Evolutionary conservation across 2,113 vertebrate species (phyloP).

Genomic region (Indicator indicator): DNA sequence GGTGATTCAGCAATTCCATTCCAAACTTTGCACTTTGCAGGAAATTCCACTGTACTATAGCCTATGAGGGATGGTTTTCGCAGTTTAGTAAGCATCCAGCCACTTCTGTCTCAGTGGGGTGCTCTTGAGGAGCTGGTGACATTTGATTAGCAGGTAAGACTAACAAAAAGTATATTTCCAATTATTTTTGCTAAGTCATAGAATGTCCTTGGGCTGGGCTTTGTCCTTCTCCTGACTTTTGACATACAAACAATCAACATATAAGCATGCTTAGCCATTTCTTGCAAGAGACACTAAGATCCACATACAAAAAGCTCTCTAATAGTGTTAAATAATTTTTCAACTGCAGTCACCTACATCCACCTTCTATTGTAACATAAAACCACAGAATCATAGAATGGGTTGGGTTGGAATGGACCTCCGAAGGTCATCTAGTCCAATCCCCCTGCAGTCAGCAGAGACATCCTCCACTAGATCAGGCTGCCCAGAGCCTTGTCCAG

Average conservation of each 20-base stretch:
- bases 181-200: not conserved
- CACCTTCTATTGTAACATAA: not conserved
- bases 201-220: not conserved
- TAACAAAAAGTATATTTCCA: not conserved
- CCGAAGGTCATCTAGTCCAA: too few species aligned
- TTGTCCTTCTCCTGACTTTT: not conserved
- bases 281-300: not conserved
- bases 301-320: not conserved
- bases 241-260: not conserved
- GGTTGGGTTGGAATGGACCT: too few species aligned
- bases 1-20: conserved; percentile 28
- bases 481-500: too few species aligned
- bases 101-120: not conserved
- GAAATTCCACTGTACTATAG: not conserved
- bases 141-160: not conserved
- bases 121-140: not conserved
- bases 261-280: not conserved
- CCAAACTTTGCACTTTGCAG: not conserved
- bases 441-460: too few species aligned
- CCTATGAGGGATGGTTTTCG: not conserved
- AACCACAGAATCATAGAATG: not conserved
- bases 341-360: not conserved
- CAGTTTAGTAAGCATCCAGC: not conserved
- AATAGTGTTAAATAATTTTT: not conserved
- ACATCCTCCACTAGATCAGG: too few species aligned